Base-by-base conservation (phyloP, 2,888 invertebrate genomes). In the Microplitis deprimator region DNA sequence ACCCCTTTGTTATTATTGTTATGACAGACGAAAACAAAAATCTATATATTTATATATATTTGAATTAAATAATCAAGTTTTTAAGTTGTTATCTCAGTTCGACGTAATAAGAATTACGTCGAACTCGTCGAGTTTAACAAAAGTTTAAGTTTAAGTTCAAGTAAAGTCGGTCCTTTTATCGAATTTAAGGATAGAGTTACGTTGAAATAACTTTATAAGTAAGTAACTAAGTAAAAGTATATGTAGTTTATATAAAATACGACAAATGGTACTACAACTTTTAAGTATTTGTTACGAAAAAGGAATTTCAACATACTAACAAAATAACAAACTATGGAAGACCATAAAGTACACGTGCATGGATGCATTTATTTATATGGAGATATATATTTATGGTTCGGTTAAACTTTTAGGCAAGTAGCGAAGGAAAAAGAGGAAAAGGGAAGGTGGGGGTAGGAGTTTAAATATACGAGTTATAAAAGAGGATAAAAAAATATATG, bases 311-410 rank as follows among this genome's bases (percentile, higher is more conserved):
- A 81, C 80, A 29, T 29, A 29, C 29, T 29, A 29, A 29, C 29
- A 29, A 29, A 29, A 29, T 29, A 29, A 29, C 29, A 29, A 29
- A 29, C 29, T 29, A 29, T 29, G 62, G 64, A 41, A 65, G 74
- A 83, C 81, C 82, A 85, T 88, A 88, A 88, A 88, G 84, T 85
- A 87, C 82, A 83, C 82, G 85, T 85, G 86, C 87, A 84, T 85
- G 83, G 84, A 83, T 86, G 87, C 87, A 85, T 85, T 85, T 86
- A 83, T 83, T 77, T 82, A 83, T 29, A 29, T 4, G 29, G 29
- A 29, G 29, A 29, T 29, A 29, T 29, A 29, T 29, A 29, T 29
- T 29, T 29, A 29, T 29, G 29, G 29, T 29, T 29, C 29, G 29
- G 29, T 29, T 29, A 29, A 29, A 29, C 4, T 29, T 29, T 29